Evolutionary conservation across 2,888 invertebrate genomes (phyloP).

Genomic region (Nomada fucata): DNA sequence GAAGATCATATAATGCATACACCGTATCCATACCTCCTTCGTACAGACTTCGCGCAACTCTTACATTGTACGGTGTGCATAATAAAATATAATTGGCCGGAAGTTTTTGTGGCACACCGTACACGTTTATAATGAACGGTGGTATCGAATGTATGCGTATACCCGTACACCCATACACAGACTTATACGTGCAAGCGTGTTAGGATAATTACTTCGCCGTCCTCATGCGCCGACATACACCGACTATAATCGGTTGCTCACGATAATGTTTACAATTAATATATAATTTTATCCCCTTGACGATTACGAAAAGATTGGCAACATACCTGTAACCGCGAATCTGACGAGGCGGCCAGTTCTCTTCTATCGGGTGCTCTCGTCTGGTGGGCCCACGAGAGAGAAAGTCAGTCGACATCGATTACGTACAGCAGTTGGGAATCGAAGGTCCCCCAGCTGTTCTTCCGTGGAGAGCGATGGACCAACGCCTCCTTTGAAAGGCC

Average conservation of each 20-base stretch:
- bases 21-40: too few species aligned
- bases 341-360: slow-evolving; percentile 34
- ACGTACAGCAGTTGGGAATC: slow-evolving; percentile 71
- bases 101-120: too few species aligned
- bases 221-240: too few species aligned
- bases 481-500: slow-evolving; percentile 65
- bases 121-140: too few species aligned
- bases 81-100: too few species aligned
- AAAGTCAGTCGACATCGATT: slow-evolving; percentile 74
- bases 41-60: too few species aligned
- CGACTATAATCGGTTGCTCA: background rate
- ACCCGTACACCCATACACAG: too few species aligned
- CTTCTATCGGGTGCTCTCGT: slow-evolving; percentile 44
- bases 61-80: too few species aligned
- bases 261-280: background rate
- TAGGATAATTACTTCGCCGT: too few species aligned
- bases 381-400: slow-evolving; percentile 63
- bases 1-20: too few species aligned
- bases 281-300: background rate
- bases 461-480: slow-evolving; percentile 69
- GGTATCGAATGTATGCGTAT: too few species aligned
- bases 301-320: slow-evolving; percentile 8
- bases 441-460: slow-evolving; percentile 74
- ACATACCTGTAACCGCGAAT: slow-evolving; percentile 10
- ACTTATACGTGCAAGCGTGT: too few species aligned